These are phyloP conservation scores for Seira musarum DNA, from an alignment of 2,888 invertebrate species.

Conservation along the genomic window DNA sequence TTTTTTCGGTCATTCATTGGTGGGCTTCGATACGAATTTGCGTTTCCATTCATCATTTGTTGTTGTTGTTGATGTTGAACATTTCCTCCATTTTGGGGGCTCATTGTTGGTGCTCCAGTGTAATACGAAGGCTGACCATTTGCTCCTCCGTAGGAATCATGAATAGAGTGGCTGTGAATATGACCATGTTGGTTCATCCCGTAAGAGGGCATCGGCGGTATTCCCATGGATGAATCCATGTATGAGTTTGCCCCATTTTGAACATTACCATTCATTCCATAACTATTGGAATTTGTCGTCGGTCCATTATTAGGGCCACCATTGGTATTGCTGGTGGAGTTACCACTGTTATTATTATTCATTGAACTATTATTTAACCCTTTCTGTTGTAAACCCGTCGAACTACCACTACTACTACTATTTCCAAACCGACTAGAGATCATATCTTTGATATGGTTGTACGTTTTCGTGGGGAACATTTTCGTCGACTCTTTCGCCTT, in stretches of 20 bases:
- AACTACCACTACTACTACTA: conserved; percentile 73
- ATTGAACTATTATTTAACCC: conserved; percentile 50
- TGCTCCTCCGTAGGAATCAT: conserved; percentile 23
- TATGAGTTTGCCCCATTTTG: conserved; percentile 33
- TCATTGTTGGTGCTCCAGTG: conserved; percentile 29
- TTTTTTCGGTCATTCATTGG: conserved; percentile 65
- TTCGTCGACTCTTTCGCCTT: conserved; percentile 70
- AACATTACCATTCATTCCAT: conserved; percentile 4
- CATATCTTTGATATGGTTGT: conserved; percentile 87
- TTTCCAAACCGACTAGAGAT: conserved; percentile 84
- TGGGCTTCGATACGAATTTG: conserved; percentile 66
- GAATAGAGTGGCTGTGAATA: conserved; percentile 17
- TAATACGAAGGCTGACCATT: conserved; percentile 33
- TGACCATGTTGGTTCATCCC: conserved; percentile 31
- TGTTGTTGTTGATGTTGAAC: conserved; percentile 17
- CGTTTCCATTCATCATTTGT: conserved; percentile 21
- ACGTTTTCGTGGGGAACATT: conserved; percentile 82
- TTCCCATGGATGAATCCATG: conserved; percentile 49
- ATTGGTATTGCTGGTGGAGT: conserved; percentile 16
- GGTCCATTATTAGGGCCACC: conserved; percentile 2
- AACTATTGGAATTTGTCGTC: neutral
- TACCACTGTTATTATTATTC: conserved; percentile 22
- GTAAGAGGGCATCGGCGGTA: conserved; percentile 34
- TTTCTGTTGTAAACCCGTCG: conserved; percentile 18
- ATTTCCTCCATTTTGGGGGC: conserved; percentile 37